Base-by-base conservation (phyloP, 1,140 invertebrate species). In the Nautilus pompilius region DNA sequence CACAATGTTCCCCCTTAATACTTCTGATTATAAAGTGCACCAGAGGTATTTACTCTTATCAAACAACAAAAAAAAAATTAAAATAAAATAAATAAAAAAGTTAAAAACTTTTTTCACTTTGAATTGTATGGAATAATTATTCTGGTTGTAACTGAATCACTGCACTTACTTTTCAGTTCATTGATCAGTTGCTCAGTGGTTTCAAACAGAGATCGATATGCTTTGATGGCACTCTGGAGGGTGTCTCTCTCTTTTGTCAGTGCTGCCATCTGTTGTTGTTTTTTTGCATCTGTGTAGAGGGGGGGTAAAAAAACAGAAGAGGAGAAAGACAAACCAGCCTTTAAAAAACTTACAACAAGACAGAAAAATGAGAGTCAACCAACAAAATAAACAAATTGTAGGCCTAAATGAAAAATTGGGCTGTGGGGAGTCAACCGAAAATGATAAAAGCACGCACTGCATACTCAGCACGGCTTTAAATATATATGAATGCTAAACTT, bases 271-370 rank as follows among this genome's bases (percentile, higher is more conserved):
- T 78, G 74, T 1, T 73, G 68, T 64, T 83, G 81, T 62, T 83
- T 83, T 67, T 77, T 78, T 13, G 75, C 76, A 77, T 83, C 81
- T 83, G 65, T n/a, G n/a, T n/a, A n/a, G n/a, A n/a, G n/a, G n/a
- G n/a, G n/a, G n/a, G n/a, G n/a, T n/a, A 48, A 78, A 72, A 51
- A 59, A 63, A 34, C 32, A 24, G 53, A 41, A 62, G 10, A 51
- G 2, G 30, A 62, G 5, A 15, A 61, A 57, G 45, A 53, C 48
- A 30, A 24, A 41, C 8, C 8, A 41, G 24, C 17, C 5, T 49
- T 20, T 20, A 49, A 20, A 46, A 46, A 46, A 22, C 20, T n/a
- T 2, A 34, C 17, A 20, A 29, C 22, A 28, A 48, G 58, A 48
- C 4, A 36, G 10, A 15, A 33, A 24, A 59, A 17, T 24, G 26